phyloP scores from a whole-genome alignment of 2,888 invertebrate genomes.

The Monoplex corrugatus region DNA sequence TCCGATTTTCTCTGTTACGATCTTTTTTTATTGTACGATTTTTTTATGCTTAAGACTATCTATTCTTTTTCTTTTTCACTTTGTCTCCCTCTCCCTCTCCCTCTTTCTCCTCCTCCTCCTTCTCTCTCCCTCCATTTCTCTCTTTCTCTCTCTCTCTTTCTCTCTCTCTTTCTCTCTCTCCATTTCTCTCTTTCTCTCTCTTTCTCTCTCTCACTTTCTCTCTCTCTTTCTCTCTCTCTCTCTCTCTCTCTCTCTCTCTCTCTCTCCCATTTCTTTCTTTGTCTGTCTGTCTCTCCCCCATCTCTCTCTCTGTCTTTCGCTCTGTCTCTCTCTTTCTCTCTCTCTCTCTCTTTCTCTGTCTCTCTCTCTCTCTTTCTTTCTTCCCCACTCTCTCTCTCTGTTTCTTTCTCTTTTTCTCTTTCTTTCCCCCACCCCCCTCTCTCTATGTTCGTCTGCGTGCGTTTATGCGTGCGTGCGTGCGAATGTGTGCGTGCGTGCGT shows the following conservation, averaged over 20 bases:
- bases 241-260: background rate
- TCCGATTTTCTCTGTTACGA: background rate
- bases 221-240: slow-evolving; percentile 23
- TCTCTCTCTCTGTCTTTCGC: background rate
- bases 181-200: background rate
- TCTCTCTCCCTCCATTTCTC: too few relatives aligned
- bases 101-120: background rate
- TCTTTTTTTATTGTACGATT: background rate
- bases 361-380: background rate
- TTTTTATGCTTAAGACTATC: background rate
- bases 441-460: too few relatives aligned
- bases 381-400: background rate
- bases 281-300: background rate
- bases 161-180: background rate
- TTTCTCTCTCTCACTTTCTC: background rate
- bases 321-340: background rate
- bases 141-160: background rate
- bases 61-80: background rate
- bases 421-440: background rate
- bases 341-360: background rate
- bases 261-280: background rate
- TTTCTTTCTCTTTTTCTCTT: background rate
- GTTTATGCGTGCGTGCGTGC: background rate
- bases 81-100: background rate
- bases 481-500: background rate